Base-by-base conservation (phyloP, 2,888 invertebrate species). In the Exocentrus adspersus region DNA sequence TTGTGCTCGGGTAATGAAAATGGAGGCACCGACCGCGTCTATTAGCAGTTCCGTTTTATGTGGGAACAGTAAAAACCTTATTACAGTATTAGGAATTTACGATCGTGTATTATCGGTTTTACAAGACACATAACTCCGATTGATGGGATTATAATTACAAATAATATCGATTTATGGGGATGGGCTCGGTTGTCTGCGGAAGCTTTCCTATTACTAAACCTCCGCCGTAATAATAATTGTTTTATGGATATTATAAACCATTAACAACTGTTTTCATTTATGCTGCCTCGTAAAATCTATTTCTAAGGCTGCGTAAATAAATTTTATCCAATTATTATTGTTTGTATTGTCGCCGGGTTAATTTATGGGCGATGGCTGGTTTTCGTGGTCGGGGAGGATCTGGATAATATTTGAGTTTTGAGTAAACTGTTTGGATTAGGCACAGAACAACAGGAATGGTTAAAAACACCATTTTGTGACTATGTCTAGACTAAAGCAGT, bases 251-350 rank as follows among this genome's bases (percentile, higher is more conserved):
- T 32, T 59, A 57, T 60, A 58, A 67, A n/a, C 45, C 61, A 62
- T 63, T 58, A 67, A 61, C 67, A 63, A 67, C 62, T 60, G 51
- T 60, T 51, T 51, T 60, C 51, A 57, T 66, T 66, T 61, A 62
- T 66, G n/a, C n/a, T 68, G 51, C 57, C 20, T 51, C 64, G 54
- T 68, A 65, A 68, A 68, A 68, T 51, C 62, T 66, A 66, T 68
- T 66, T 68, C 52, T 19, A 66, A 52, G 43, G 64, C 59, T 62
- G 64, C 37, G 48, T 61, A 68, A 68, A 68, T 68, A 68, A 64
- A 68, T 64, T 60, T 51, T 46, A 60, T 43, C 24, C 51, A 60
- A 60, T 60, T 60, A 60, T 60, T 60, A 60, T 60, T 60, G 42
- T 60, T 51, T 60, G 51, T 43, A 60, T 60, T 60, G 60, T 60